Evolutionary conservation across 2,888 invertebrate species (phyloP).

Genomic region (Allolobophora icterica): DNA sequence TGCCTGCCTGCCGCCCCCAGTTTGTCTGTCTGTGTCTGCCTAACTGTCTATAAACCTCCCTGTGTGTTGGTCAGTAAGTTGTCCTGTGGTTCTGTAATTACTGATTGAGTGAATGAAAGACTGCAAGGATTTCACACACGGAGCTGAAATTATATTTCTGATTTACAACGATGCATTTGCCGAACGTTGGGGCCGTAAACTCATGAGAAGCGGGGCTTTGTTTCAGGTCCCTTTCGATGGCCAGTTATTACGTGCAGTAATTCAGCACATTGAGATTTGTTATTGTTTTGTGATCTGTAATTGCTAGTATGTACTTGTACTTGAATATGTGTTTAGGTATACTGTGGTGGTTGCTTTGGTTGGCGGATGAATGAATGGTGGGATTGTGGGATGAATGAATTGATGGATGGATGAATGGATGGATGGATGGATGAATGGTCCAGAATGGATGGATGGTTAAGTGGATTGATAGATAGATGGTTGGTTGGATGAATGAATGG

Average conservation of each 20-base stretch:
- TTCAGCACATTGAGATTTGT: slow-evolving; percentile 1
- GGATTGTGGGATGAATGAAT: background rate
- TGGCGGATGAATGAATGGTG: background rate
- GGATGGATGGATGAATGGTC: background rate
- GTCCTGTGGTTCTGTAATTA: background rate
- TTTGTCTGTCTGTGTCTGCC: background rate
- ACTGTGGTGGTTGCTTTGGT: background rate
- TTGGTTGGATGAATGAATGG: too few relatives aligned
- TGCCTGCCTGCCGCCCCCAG: background rate
- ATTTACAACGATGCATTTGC: background rate
- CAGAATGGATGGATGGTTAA: background rate
- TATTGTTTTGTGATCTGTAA: background rate
- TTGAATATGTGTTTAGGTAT: background rate
- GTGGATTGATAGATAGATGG: background rate
- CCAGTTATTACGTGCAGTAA: background rate
- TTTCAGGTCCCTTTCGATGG: background rate
- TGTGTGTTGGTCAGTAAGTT: background rate
- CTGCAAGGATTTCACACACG: background rate
- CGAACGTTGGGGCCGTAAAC: background rate
- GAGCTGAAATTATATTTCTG: slow-evolving; percentile 8
- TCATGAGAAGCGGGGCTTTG: background rate
- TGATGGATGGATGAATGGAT: background rate
- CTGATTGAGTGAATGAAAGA: background rate
- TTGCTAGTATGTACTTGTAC: background rate
- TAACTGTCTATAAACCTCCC: background rate